Conservation (phyloP, 2,113 vertebrate species). For the Vimba vimba region DNA sequence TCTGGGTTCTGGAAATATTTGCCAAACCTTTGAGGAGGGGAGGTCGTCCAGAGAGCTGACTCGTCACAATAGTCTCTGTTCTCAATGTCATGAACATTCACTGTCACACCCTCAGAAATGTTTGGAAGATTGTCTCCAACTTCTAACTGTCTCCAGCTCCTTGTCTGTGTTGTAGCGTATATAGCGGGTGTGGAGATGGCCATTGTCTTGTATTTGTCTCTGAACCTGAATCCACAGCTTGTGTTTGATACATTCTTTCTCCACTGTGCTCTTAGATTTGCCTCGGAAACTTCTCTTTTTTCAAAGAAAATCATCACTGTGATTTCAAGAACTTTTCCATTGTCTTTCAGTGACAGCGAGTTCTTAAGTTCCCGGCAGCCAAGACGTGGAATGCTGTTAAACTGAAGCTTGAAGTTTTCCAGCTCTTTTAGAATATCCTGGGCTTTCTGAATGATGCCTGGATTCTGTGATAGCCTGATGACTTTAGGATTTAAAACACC, state of each 20-base stretch:
- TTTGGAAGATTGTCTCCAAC: slow-evolving; percentile 9
- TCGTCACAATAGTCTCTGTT: slow-evolving; percentile 39
- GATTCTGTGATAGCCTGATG: slow-evolving; percentile 11
- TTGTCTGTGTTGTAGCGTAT: slow-evolving; percentile 48
- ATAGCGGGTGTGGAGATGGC: slow-evolving; percentile 49
- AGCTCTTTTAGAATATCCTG: slow-evolving; percentile 21
- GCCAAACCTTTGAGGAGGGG: slow-evolving; percentile 15
- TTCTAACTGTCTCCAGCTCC: slow-evolving; percentile 31
- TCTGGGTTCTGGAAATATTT: slow-evolving; percentile 35
- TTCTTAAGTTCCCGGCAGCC: slow-evolving; percentile 43
- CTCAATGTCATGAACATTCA: slow-evolving; percentile 12
- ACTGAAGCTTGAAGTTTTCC: slow-evolving; percentile 23
- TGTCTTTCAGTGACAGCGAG: slow-evolving; percentile 17
- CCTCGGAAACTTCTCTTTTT: neutral
- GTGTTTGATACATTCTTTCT: slow-evolving; percentile 13
- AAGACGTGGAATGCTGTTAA: slow-evolving; percentile 46
- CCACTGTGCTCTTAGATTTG: slow-evolving; percentile 16
- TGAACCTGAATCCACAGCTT: slow-evolving; percentile 47
- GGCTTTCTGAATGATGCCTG: slow-evolving; percentile 43
- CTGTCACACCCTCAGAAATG: slow-evolving; percentile 33
- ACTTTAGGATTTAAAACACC: slow-evolving; percentile 38
- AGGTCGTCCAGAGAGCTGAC: neutral
- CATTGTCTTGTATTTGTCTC: slow-evolving; percentile 32
- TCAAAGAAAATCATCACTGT: slow-evolving; percentile 53
- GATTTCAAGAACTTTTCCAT: slow-evolving; percentile 30